Evolutionary conservation across 2,113 vertebrate genomes (phyloP), one percentile per base, ranked within the genome.

Genomic region (Hypomesus transpacificus): DNA sequence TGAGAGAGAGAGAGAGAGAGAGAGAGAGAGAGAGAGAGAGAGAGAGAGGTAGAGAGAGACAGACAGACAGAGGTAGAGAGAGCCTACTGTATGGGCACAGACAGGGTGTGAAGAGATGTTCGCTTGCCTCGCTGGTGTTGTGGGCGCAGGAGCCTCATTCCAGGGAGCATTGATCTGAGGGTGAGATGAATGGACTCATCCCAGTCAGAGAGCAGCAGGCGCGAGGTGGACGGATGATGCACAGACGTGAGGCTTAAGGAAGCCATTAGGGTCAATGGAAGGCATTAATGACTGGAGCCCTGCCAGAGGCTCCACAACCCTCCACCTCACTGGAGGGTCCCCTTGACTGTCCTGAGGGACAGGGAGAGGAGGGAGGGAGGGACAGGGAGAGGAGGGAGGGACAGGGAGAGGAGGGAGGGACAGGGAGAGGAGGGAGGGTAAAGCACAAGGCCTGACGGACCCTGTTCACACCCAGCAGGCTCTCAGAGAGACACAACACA

Each of bases 151-250:
- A 17, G 71, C 75, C 77, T 80, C 77, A 82, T 87, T 83, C 76
- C 84, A 82, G 80, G 76, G 82, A 62, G 76, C 88, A 88, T 87
- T 90, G 90, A 90, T 90, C 85, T 70, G 73, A 84, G 87, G 85
- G 82, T 57, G 85, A 92, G 91, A 91, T 91, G 89, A 90, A 92
- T 93, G 89, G 91, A 92, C 91, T 91, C 91, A 92, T 93, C 90
- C 92, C 86, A 82, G 82, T 69, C 88, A 79, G 87, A 89, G 84
- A 85, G 86, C 81, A 78, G 74, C 82, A 79, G 75, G 82, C 87
- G 82, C 87, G 85, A 86, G 86, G 74, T 78, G 85, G 77, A 74
- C 66, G 84, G 69, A 86, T 83, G 81, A 74, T 81, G 85, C 81
- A 59, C 80, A 84, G 84, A 76, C 78, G 77, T 79, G 71, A 4